phyloP scores from a whole-genome alignment of 1,140 invertebrate genomes.

The Cotesia vestalis region DNA sequence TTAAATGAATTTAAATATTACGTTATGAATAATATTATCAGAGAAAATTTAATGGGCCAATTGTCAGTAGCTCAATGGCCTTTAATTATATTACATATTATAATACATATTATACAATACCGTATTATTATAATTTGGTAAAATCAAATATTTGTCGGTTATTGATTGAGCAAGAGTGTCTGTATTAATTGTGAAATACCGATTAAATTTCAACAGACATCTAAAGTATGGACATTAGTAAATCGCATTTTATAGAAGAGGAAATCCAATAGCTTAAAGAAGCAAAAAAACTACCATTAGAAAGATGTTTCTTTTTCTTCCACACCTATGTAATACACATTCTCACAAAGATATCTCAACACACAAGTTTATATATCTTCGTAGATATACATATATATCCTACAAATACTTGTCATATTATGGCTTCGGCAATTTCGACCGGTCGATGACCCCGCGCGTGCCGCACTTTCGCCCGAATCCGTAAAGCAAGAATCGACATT shows the following conservation, averaged over 20 bases:
- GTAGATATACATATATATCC: neutral
- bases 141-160: no score
- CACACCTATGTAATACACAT: neutral
- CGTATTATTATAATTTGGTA: no score
- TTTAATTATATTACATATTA: no score
- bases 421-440: slow-evolving; percentile 34
- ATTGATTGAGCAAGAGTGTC: no score
- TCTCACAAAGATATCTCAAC: no score
- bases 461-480: slow-evolving; percentile 36
- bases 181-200: no score
- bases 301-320: slow-evolving; percentile 10
- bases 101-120: no score
- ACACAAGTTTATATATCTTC: no score
- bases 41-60: no score
- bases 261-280: neutral
- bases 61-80: no score
- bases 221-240: slow-evolving; percentile 3
- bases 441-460: slow-evolving; percentile 28
- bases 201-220: slow-evolving; percentile 3
- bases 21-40: no score
- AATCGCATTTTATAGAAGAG: neutral
- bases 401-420: neutral
- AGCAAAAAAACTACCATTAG: neutral
- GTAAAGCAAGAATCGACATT: slow-evolving; percentile 17
- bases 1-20: no score